Evolutionary conservation across 2,888 invertebrate genomes (phyloP), one percentile per base, ranked within the genome.

Genomic region (Zygaena filipendulae): DNA sequence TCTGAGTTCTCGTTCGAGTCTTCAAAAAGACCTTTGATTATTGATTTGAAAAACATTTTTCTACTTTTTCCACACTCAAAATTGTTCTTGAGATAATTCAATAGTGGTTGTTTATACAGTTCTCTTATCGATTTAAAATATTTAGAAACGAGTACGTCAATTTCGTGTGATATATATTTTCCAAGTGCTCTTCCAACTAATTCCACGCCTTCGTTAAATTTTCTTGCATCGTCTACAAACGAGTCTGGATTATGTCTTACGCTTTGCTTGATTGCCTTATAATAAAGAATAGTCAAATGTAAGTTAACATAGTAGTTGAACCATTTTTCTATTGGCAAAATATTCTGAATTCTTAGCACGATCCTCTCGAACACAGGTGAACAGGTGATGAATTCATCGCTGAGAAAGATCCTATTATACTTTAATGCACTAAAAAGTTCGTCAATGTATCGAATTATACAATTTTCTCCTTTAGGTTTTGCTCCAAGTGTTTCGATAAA

Each of bases 271-370:
- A 69, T 41, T 2, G 64, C 39, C 35, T 59, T 64, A 23, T 39
- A 59, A 35, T 56, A 70, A 11, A 63, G 36, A 56, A 64, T 64
- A 0, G 48, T 61, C 9, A 62, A 36, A 38, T 68, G 60, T 25
- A 68, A 33, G 3, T 39, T 26, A 0, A 47, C 48, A 31, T 59
- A 62, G 11, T 27, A 36, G 0, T 39, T 27, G 14, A 68, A 61
- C 32, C 59, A 35, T 29, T 45, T 30, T 19, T 63, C 57, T 13
- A 56, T 42, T 0, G 60, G 54, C 25, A 68, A 34, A 11, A 56
- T 30, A 4, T 32, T 45, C 4, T 49, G 47, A 40, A 56, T 39
- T 40, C 57, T 56, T 16, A 29, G 32, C 2, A 49, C 33, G 10
- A 64, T 35, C 16, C 33, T 45, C 29, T 61, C 52, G 21, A 66